Evolutionary conservation across 2,113 vertebrate species (phyloP), one percentile per base, ranked within the genome.

Genomic region (Symphodus melops): DNA sequence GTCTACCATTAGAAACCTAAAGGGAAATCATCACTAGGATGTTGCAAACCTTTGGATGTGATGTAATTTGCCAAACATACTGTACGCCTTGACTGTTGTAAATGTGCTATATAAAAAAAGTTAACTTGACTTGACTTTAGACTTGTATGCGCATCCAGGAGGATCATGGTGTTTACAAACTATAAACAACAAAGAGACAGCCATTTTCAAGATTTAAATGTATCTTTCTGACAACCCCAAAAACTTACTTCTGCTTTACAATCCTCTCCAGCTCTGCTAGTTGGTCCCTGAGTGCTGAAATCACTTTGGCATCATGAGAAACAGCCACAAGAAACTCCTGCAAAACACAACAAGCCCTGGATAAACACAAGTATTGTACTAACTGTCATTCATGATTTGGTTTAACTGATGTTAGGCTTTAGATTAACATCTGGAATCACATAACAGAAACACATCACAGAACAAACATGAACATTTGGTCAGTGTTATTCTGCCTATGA

Each of bases 261-360:
- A 91, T 93, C 86, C 93, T 96, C 86, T 97, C 97, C 81, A 99
- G 72, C 67, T 97, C 94, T 9, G 95, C 91, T n/a, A 99, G 94
- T 67, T 97, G 96, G 36, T 97, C 97, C 89, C 96, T 96, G 68
- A 99, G 94, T 19, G 92, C 84, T 72, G 94, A 91, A 86, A 96
- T 94, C 81, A 91, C 92, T 87, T 95, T 94, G 54, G 95, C 94
- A 87, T 99, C 98, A 87, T 97, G 95, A 74, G 96, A 96, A 77
- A 98, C 97, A 44, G 95, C 95, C 69, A 95, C 86, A 74, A 96
- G 95, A 93, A 99, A 97, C 86, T 99, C 97, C 98, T 99, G 78
- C 23, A 78, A 75, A 68, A 82, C 17, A 89, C 5, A 61, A 41
- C 14, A 21, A 21, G 16, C 19, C 42, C 17, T 55, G 13, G 62